Percentiles rank a stretch among this genome's conserved stretches.
Conservation (phyloP, 2,113 vertebrate genomes). For the Pedionomus torquatus region DNA sequence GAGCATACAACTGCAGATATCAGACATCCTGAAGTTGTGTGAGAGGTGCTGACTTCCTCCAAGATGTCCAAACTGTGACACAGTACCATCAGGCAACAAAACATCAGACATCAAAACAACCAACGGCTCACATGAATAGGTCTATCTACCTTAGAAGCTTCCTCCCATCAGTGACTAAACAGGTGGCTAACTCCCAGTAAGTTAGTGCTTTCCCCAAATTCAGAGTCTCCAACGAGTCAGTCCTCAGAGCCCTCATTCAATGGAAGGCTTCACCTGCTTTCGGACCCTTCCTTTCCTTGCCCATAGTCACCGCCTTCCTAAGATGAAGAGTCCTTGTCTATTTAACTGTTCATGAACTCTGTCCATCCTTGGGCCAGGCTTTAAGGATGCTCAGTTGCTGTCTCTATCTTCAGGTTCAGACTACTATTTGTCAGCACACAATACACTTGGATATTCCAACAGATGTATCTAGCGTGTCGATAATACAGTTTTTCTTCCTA, state of each 20-base stretch:
- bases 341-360: not conserved
- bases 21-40: fast-evolving
- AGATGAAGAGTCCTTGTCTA: not conserved
- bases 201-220: fast-evolving
- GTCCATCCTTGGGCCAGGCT: not conserved
- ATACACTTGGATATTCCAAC: not conserved
- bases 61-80: not conserved
- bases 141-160: not conserved
- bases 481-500: not conserved
- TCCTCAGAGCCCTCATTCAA: not conserved
- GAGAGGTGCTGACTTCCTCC: not conserved
- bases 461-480: not conserved
- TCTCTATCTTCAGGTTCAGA: not conserved
- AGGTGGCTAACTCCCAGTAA: no score
- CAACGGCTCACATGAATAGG: not conserved
- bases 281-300: not conserved
- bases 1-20: not conserved
- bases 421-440: not conserved
- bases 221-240: not conserved
- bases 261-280: not conserved
- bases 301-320: not conserved
- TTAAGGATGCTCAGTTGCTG: not conserved
- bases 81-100: not conserved
- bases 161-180: not conserved
- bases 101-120: not conserved